Base-by-base conservation (phyloP, 2,797 vertebrate genomes). In the Acanthornis magna region DNA sequence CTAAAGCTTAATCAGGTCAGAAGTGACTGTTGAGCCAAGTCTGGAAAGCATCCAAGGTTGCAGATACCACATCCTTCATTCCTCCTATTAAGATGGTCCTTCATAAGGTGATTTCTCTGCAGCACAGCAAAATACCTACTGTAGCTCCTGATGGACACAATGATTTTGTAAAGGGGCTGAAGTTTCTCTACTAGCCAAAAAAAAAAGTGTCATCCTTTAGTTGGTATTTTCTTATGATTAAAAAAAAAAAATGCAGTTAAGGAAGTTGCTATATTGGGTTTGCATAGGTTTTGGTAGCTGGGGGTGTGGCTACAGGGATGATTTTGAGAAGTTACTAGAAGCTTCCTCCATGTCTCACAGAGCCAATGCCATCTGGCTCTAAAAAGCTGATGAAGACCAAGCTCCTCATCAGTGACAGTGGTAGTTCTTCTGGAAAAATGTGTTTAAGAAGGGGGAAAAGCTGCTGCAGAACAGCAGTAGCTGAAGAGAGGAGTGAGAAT, bases 331-430 rank as follows among this genome's bases (percentile, higher is more conserved):
- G 32, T 48, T 48, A 13, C 27, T 18, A 16, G 34, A 71, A 76
- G 8, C 16, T 71, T 71, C 51, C 27, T 34, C 30, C 10, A 2
- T 38, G 30, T 71, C 40, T 16, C 8, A 42, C 7, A 30, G 23
- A 71, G 34, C 16, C 13, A 14, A 3, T 47, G 51, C 21, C 47
- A 43, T 27, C 16, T 16, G 10, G 26, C 30, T 54, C 32, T 53
- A 25, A 66, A 43, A 47, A 67, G 22, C 40, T 61, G 60, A 23
- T 0, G 0, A 72, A 54, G 42, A 57, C 53, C 1, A 0, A 75
- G 26, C 16, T 16, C 7, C 16, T 16, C 7, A 2, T 48, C 27
- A 54, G 27, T 13, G 20, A n/a, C 1, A 10, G n/a, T 36, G 30
- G 16, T 65, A 58, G 40, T 2, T 4, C 30, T 40, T 65, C 20